Percentiles rank a stretch among this genome's conserved stretches.
phyloP scores from a whole-genome alignment of 2,888 invertebrate species.

The Scaeva pyrastri region DNA sequence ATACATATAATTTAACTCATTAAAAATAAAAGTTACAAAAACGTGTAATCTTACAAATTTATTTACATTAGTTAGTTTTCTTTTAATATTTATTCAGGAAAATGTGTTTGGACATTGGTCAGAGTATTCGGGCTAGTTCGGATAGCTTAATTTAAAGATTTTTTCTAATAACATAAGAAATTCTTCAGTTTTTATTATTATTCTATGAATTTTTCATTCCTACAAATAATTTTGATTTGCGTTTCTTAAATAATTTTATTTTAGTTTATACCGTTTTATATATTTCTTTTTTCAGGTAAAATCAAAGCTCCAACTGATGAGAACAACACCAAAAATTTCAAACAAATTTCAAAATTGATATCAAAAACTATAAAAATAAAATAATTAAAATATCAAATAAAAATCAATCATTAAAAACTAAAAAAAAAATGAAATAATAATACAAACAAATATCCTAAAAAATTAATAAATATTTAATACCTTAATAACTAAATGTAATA shows the following conservation, averaged over 20 bases:
- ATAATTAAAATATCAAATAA: background rate
- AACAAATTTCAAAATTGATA: slow-evolving; percentile 40
- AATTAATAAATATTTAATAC: background rate
- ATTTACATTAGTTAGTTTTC: too few species aligned
- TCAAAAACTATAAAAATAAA: slow-evolving; percentile 12
- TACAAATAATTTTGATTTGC: too few species aligned
- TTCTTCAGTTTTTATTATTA: too few species aligned
- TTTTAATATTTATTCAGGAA: too few species aligned
- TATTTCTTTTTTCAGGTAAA: slow-evolving; percentile 36
- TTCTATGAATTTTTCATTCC: too few species aligned
- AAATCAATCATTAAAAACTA: slow-evolving; percentile 22
- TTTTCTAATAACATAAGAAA: too few species aligned
- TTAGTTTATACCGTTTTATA: background rate
- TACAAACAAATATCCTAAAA: background rate
- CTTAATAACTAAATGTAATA: background rate
- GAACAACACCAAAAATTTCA: slow-evolving; percentile 57
- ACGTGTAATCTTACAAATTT: too few species aligned
- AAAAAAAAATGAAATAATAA: slow-evolving; percentile 33
- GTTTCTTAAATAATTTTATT: background rate
- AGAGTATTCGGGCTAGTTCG: too few species aligned
- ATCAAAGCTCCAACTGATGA: slow-evolving; percentile 42
- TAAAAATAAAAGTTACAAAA: too few species aligned
- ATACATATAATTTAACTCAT: too few species aligned
- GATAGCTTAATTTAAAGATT: too few species aligned
- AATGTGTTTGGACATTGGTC: too few species aligned